A percentile compares a stretch with the other conserved stretches of the same genome.
Evolutionary conservation across 2,888 invertebrate species (phyloP).

Genomic region (Drosophila tripunctata): DNA sequence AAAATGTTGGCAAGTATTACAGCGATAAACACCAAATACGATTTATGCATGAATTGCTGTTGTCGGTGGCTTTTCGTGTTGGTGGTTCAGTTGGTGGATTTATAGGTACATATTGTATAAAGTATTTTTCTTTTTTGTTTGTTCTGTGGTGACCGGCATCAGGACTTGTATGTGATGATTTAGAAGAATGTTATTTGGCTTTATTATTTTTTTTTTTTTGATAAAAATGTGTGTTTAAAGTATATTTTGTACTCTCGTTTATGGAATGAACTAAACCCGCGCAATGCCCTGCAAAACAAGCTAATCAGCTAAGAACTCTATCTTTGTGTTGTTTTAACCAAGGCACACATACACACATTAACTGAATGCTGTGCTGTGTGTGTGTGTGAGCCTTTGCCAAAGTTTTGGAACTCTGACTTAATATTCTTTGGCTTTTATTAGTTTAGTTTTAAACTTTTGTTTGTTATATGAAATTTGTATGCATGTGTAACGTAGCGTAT

Average conservation of each 20-base stretch:
- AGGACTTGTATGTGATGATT: slow-evolving; percentile 51
- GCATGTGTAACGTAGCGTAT: slow-evolving; percentile 48
- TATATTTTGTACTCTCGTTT: slow-evolving; percentile 17
- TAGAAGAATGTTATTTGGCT: slow-evolving; percentile 57
- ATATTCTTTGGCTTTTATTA: slow-evolving; percentile 1
- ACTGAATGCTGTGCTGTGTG: slow-evolving; percentile 8
- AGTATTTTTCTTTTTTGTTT: neutral
- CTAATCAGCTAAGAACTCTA: slow-evolving; percentile 43
- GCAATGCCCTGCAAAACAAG: slow-evolving; percentile 50
- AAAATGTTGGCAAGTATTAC: slow-evolving; percentile 35
- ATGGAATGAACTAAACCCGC: slow-evolving; percentile 66
- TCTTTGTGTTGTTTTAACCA: neutral
- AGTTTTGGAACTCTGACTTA: neutral
- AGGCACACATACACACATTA: neutral
- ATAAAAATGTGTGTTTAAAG: slow-evolving; percentile 24
- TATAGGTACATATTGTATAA: neutral
- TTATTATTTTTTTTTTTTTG: slow-evolving; percentile 19
- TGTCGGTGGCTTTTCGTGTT: slow-evolving; percentile 18
- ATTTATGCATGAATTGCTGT: slow-evolving; percentile 51
- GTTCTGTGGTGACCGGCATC: neutral
- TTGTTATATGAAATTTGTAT: slow-evolving; percentile 35
- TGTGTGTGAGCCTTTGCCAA: slow-evolving; percentile 7
- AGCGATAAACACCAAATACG: slow-evolving; percentile 46
- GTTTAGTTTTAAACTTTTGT: neutral
- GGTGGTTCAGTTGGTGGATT: slow-evolving; percentile 23